Percentiles rank a stretch among this genome's conserved stretches.
These are phyloP conservation scores for Acleris emargana DNA, from an alignment of 2,888 invertebrate species.

Conservation along the genomic window DNA sequence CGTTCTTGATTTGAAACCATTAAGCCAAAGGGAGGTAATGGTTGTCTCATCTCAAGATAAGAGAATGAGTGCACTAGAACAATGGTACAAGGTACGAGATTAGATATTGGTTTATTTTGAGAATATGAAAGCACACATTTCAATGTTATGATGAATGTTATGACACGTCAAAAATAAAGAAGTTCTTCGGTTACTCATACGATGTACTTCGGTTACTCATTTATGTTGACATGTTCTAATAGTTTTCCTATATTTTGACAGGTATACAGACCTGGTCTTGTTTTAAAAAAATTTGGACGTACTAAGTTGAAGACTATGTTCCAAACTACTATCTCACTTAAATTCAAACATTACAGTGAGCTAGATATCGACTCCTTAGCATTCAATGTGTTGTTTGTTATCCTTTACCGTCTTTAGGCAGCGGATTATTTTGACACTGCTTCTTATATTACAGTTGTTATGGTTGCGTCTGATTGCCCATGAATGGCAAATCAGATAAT, in stretches of 20 bases:
- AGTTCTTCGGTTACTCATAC: no score
- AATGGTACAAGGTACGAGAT: conserved; percentile 6
- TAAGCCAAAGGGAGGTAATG: conserved; percentile 19
- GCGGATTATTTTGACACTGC: conserved; percentile 16
- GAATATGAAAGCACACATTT: neutral
- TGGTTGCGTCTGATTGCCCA: conserved; percentile 5
- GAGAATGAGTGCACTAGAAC: conserved; percentile 15
- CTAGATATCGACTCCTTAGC: no score
- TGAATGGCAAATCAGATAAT: conserved; percentile 22
- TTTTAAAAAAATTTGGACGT: no score
- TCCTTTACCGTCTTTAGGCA: no score
- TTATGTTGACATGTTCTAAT: no score
- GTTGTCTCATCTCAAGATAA: conserved; percentile 18
- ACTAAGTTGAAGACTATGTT: no score
- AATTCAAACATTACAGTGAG: no score
- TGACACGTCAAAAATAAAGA: neutral
- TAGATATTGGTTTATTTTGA: conserved; percentile 15
- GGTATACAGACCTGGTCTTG: no score
- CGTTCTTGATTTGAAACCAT: conserved; percentile 25
- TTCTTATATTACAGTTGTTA: neutral
- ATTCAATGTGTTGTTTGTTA: no score
- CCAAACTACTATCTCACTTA: no score
- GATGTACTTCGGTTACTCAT: no score
- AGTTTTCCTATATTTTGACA: no score
- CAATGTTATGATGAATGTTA: neutral